These are phyloP conservation scores for Dufourea novaeangliae DNA, from an alignment of 1,140 invertebrate genomes.

Conservation along the genomic window DNA sequence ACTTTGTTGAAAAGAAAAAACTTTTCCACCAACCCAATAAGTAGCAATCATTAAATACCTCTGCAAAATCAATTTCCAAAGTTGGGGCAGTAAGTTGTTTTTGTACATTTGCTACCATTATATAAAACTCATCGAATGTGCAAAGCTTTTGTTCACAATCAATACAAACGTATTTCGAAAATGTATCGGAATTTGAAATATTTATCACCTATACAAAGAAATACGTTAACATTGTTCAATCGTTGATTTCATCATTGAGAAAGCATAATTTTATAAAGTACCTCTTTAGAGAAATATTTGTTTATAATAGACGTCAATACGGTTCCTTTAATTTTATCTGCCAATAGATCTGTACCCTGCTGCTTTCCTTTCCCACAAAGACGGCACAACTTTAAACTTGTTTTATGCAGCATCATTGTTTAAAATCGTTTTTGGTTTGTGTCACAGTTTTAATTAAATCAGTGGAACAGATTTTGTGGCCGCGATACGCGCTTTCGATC, in stretches of 20 bases:
- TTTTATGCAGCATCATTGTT: slow-evolving; percentile 76
- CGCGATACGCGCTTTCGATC: not conserved
- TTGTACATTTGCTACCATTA: slow-evolving; percentile 77
- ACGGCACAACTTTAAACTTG: slow-evolving; percentile 72
- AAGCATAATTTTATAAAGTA: slow-evolving; percentile 27
- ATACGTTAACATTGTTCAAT: slow-evolving; percentile 20
- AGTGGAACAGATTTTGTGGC: not conserved
- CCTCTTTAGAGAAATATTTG: slow-evolving; percentile 78
- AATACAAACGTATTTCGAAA: slow-evolving; percentile 76
- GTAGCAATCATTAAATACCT: slow-evolving; percentile 62
- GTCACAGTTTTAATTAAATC: not conserved
- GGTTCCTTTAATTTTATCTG: slow-evolving; percentile 75
- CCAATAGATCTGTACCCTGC: slow-evolving; percentile 75
- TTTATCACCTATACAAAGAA: slow-evolving; percentile 69
- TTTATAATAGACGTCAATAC: slow-evolving; percentile 76
- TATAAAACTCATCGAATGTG: slow-evolving; percentile 76
- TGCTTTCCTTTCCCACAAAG: slow-evolving; percentile 77
- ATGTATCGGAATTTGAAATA: slow-evolving; percentile 71
- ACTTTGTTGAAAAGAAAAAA: too few species aligned
- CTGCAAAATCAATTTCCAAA: slow-evolving; percentile 76
- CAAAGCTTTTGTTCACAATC: slow-evolving; percentile 77
- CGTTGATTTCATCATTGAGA: slow-evolving; percentile 8
- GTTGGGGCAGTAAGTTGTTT: slow-evolving; percentile 73
- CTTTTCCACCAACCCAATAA: too few species aligned
- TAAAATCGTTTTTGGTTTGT: not conserved